Conservation (phyloP, 2,888 invertebrate species). For the Platycheirus albimanus region DNA sequence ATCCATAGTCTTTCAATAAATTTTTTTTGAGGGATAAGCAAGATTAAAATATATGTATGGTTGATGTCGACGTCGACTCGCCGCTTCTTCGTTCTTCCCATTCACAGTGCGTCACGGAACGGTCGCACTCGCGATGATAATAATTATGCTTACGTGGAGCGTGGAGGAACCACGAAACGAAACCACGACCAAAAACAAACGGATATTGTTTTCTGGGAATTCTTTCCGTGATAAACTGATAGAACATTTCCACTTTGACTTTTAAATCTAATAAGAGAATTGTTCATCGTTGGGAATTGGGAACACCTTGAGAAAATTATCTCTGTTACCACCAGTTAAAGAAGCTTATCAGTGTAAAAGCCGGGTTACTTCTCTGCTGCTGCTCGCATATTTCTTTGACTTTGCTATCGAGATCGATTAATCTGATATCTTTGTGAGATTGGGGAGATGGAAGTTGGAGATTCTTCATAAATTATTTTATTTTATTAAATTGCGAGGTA, state of each 20-base stretch:
- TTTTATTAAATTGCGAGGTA: too few relatives aligned
- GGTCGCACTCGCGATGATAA: slow-evolving; percentile 26
- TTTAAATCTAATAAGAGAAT: too few relatives aligned
- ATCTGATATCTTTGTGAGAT: too few relatives aligned
- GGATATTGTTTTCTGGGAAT: background rate
- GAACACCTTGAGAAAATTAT: slow-evolving; percentile 8
- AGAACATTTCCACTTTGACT: too few relatives aligned
- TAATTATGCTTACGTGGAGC: slow-evolving; percentile 73
- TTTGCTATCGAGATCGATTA: too few relatives aligned
- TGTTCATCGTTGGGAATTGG: background rate
- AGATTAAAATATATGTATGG: slow-evolving; percentile 41
- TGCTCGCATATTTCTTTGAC: too few relatives aligned
- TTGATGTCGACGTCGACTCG: too few relatives aligned
- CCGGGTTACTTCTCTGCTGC: slow-evolving; percentile 32
- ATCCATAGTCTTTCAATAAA: slow-evolving; percentile 14
- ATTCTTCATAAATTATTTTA: too few relatives aligned
- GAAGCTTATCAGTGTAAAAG: slow-evolving; percentile 40
- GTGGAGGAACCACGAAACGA: slow-evolving; percentile 35
- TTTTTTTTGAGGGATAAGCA: slow-evolving; percentile 29
- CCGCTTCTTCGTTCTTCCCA: too few relatives aligned
- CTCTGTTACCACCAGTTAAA: background rate
- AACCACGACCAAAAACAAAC: too few relatives aligned
- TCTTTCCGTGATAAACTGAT: too few relatives aligned
- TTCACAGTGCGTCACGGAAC: slow-evolving; percentile 56
- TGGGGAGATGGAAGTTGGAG: too few relatives aligned